A percentile compares a stretch with the other conserved stretches of the same genome.
Conservation (phyloP, 53 echinoderm and acorn worm species). For the Actinopyga echinites region DNA sequence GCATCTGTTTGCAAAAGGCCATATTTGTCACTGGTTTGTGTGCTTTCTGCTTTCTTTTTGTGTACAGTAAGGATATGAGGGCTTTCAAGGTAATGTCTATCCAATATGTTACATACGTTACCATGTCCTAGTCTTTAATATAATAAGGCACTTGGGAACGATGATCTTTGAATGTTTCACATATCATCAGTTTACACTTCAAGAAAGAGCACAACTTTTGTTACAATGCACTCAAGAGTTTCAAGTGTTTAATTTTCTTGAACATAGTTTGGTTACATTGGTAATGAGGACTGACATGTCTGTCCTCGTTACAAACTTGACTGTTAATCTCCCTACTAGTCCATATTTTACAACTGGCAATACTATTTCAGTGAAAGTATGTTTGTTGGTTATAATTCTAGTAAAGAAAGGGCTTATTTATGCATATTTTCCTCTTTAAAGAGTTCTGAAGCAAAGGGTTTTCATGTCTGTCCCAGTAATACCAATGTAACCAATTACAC, state of each 20-base stretch:
- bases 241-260: not conserved
- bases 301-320: not conserved
- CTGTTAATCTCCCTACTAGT: not conserved
- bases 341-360: not conserved
- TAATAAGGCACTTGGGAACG: too few relatives aligned
- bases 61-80: too few relatives aligned
- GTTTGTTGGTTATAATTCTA: constrained; percentile 8
- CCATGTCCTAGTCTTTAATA: too few relatives aligned
- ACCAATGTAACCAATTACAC: not conserved
- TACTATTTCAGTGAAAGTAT: not conserved
- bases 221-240: not conserved
- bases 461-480: not conserved
- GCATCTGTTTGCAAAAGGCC: too few relatives aligned
- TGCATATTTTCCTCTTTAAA: not conserved
- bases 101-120: too few relatives aligned
- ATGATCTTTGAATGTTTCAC: too few relatives aligned
- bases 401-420: not conserved
- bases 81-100: too few relatives aligned
- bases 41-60: too few relatives aligned
- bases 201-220: too few relatives aligned
- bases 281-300: constrained; percentile 1
- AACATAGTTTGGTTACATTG: too few relatives aligned
- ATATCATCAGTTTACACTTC: too few relatives aligned
- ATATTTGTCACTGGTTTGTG: too few relatives aligned
- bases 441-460: constrained; percentile 10